Percentiles rank a stretch among this genome's conserved stretches.
Evolutionary conservation across 2,113 vertebrate genomes (phyloP).

Genomic region (Bolborhynchus lineola): DNA sequence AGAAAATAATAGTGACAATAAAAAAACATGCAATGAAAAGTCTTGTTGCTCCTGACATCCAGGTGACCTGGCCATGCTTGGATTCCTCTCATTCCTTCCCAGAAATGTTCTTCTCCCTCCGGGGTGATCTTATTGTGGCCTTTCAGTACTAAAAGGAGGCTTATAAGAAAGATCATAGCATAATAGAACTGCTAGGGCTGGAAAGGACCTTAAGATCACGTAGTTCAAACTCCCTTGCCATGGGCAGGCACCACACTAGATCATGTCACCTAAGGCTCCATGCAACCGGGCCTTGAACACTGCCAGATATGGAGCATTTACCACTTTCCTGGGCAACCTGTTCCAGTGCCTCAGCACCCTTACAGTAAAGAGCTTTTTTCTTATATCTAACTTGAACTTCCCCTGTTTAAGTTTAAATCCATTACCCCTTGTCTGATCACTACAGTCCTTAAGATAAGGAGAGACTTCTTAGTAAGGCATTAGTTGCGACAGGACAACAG

Average conservation of each 20-base stretch:
- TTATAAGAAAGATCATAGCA: neutral
- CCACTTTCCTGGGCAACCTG: neutral
- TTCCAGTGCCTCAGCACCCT: neutral
- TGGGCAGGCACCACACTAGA: neutral
- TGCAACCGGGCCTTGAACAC: neutral
- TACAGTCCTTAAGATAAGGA: neutral
- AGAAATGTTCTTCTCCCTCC: neutral
- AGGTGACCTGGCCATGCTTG: neutral
- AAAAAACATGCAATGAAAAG: neutral
- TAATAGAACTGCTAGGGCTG: neutral
- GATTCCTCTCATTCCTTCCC: neutral
- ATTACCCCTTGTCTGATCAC: neutral
- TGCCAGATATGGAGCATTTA: neutral
- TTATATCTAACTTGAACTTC: neutral
- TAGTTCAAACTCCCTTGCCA: neutral
- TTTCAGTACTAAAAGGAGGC: neutral
- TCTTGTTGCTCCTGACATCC: neutral
- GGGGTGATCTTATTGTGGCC: fast-evolving
- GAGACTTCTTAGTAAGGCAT: neutral
- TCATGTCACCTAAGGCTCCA: neutral
- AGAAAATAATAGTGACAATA: neutral
- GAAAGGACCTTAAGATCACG: neutral
- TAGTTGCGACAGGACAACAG: neutral
- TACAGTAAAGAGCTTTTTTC: neutral
- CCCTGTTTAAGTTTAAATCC: neutral